Evolutionary conservation across 2,797 vertebrate species (phyloP).

Genomic region (Novumbra hubbsi): DNA sequence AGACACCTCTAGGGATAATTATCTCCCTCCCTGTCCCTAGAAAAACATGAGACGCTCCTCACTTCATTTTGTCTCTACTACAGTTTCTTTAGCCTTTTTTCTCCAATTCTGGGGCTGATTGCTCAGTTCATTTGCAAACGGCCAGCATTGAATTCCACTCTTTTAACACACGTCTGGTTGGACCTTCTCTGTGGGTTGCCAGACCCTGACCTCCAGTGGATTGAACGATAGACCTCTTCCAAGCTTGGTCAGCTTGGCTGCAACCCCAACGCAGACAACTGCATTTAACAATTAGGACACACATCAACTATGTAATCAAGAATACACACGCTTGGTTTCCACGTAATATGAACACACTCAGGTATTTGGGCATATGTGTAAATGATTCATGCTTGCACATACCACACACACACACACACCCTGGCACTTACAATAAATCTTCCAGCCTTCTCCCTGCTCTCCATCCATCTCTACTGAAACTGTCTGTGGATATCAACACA

Average conservation of each 20-base stretch:
- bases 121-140: too few species aligned
- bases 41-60: too few species aligned
- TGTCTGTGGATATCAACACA: slow-evolving; percentile 3
- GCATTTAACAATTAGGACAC: neutral
- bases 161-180: neutral
- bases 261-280: neutral
- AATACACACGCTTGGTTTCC: neutral
- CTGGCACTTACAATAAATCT: neutral
- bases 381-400: too few species aligned
- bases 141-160: neutral
- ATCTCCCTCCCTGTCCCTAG: too few species aligned
- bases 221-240: neutral
- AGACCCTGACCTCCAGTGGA: neutral
- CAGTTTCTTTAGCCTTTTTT: too few species aligned
- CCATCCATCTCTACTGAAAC: slow-evolving; percentile 12
- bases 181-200: neutral
- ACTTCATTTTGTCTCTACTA: too few species aligned
- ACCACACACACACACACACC: neutral
- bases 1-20: too few species aligned
- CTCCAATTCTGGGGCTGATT: too few species aligned
- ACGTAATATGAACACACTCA: neutral
- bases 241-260: neutral
- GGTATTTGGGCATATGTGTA: too few species aligned
- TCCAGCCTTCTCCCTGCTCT: slow-evolving; percentile 5
- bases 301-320: neutral